Conservation (phyloP, 23 tunicate genomes). For the Oikopleura vanhoeffeni region DNA sequence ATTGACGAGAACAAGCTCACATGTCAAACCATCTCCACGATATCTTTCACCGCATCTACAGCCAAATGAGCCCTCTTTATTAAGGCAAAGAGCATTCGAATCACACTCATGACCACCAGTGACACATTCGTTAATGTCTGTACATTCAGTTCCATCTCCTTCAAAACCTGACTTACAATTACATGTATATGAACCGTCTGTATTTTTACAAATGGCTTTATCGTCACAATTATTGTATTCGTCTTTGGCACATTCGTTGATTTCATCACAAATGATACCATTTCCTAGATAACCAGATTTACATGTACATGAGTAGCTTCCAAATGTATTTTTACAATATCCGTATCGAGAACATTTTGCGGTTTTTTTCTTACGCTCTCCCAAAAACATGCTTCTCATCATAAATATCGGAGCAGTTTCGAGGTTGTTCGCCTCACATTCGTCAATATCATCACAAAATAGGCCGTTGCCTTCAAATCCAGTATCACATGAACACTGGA, state of each 20-base stretch:
- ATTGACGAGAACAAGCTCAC: no score
- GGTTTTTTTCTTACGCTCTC: no score
- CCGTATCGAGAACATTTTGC: no score
- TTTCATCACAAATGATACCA: no score
- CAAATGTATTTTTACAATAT: no score
- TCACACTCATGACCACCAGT: conserved; percentile 20
- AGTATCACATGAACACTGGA: no score
- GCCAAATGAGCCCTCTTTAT: conserved; percentile 18
- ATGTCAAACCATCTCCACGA: conserved; percentile 19
- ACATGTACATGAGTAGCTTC: no score
- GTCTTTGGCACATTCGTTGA: conserved; percentile 23
- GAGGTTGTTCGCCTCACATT: background rate
- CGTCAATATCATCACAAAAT: no score
- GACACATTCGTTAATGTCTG: no score
- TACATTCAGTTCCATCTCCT: no score
- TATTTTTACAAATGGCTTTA: conserved; percentile 15
- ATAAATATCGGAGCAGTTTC: background rate
- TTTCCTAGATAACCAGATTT: no score
- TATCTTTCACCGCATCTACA: conserved; percentile 19
- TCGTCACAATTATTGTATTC: background rate
- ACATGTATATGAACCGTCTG: conserved; percentile 17
- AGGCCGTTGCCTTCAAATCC: no score
- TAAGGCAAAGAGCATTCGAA: conserved; percentile 19
- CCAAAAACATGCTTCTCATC: conserved; percentile 19
- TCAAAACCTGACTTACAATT: conserved; percentile 25